Percentiles rank a stretch among this genome's conserved stretches.
Conservation (phyloP, 2,888 invertebrate species). For the Tridacna crocea region DNA sequence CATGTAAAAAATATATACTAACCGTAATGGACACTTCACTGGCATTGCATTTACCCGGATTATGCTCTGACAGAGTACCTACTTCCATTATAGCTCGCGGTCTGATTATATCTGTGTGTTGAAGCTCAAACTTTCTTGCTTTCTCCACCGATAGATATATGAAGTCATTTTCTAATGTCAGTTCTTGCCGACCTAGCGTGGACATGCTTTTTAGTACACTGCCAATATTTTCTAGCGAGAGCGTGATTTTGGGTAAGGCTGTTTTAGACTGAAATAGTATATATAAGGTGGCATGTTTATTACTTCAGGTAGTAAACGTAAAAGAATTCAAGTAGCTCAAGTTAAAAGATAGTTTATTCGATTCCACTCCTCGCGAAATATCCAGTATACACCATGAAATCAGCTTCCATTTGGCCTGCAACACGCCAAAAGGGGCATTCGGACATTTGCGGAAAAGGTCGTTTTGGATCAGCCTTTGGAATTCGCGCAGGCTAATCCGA, state of each 20-base stretch:
- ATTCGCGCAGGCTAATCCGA: too few relatives aligned
- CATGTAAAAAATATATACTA: too few relatives aligned
- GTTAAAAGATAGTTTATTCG: too few relatives aligned
- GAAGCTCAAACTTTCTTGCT: constrained; percentile 20
- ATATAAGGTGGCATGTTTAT: neutral
- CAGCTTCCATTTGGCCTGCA: too few relatives aligned
- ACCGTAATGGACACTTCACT: constrained; percentile 46
- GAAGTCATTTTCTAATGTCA: constrained; percentile 45
- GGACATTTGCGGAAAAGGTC: too few relatives aligned
- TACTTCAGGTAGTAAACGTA: neutral
- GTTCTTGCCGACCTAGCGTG: constrained; percentile 31
- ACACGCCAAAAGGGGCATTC: too few relatives aligned
- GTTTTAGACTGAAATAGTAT: constrained; percentile 46
- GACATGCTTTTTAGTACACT: constrained; percentile 36
- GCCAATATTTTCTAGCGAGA: constrained; percentile 33
- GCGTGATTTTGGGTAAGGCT: constrained; percentile 40
- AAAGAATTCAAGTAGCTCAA: too few relatives aligned
- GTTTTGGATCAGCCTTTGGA: too few relatives aligned
- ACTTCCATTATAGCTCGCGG: constrained; percentile 46
- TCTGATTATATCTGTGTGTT: constrained; percentile 21
- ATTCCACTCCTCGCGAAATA: too few relatives aligned
- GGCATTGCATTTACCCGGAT: constrained; percentile 36
- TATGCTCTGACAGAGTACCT: constrained; percentile 12
- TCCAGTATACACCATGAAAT: too few relatives aligned
- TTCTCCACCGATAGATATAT: constrained; percentile 51